phyloP scores from a whole-genome alignment of 2,888 invertebrate species.

The Biston stratarius region DNA sequence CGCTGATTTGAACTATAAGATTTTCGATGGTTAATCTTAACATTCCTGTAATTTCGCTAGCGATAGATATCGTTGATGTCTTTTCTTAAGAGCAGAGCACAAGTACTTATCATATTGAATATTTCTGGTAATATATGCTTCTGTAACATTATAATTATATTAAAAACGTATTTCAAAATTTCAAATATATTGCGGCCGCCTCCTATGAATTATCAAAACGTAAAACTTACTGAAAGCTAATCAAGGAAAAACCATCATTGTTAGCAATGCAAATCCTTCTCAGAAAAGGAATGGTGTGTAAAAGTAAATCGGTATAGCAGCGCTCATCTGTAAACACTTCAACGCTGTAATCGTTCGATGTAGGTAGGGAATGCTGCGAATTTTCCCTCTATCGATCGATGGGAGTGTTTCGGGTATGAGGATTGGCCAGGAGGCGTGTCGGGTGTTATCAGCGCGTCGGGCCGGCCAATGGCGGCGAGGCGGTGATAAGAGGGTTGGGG shows the following conservation, averaged over 20 bases:
- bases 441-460: slow-evolving; percentile 72
- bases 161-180: background rate
- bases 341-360: slow-evolving; percentile 75
- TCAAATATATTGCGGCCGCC: background rate
- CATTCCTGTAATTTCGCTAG: too few species aligned
- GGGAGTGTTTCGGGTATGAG: slow-evolving; percentile 68
- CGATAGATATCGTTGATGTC: slow-evolving; percentile 26
- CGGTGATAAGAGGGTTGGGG: slow-evolving; percentile 82
- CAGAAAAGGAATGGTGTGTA: slow-evolving; percentile 54
- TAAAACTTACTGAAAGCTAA: slow-evolving; percentile 18
- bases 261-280: slow-evolving; percentile 47
- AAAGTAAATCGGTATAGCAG: slow-evolving; percentile 57
- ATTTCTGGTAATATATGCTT: background rate
- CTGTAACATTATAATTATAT: too few species aligned
- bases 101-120: too few species aligned
- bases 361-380: slow-evolving; percentile 72
- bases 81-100: slow-evolving; percentile 12
- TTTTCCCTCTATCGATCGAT: slow-evolving; percentile 79
- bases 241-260: slow-evolving; percentile 33
- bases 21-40: too few species aligned
- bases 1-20: too few species aligned
- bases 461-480: slow-evolving; percentile 70
- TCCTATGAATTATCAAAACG: slow-evolving; percentile 3
- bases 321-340: slow-evolving; percentile 69
- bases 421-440: slow-evolving; percentile 83